Evolutionary conservation across 2,113 vertebrate genomes (phyloP).

Genomic region (Procavia capensis): DNA sequence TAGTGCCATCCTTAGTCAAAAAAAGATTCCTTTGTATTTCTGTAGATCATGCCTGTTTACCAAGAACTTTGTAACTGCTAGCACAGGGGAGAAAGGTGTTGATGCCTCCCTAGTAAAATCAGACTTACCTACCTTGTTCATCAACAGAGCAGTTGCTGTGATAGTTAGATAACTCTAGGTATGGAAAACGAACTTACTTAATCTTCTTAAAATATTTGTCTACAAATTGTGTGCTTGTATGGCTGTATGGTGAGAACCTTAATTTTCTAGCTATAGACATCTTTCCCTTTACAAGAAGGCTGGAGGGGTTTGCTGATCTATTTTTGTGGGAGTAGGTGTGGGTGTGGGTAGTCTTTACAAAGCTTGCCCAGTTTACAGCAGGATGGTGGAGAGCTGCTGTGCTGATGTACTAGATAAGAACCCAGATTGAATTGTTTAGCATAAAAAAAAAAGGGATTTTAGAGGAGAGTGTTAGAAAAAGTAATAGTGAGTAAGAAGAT

Average conservation of each 20-base stretch:
- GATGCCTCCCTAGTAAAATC: too few species aligned
- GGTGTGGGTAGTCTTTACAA: neutral
- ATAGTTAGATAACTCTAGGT: neutral
- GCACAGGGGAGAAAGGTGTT: neutral
- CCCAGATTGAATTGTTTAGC: too few species aligned
- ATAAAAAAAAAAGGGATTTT: neutral
- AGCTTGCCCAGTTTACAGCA: neutral
- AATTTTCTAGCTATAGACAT: neutral
- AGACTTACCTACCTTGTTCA: neutral
- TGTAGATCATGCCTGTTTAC: neutral
- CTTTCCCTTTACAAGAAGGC: neutral
- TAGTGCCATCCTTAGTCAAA: neutral
- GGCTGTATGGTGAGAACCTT: neutral
- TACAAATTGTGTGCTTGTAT: accelerated
- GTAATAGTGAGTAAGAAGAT: neutral
- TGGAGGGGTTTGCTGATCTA: neutral
- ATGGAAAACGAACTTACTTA: neutral
- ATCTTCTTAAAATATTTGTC: neutral
- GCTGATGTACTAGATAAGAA: neutral
- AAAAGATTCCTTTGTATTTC: neutral
- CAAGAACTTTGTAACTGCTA: neutral
- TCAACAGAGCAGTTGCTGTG: neutral
- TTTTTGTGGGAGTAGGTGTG: neutral
- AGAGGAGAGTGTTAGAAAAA: neutral
- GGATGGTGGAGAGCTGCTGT: neutral